These are phyloP conservation scores for Holothuria leucospilota DNA, from an alignment of 53 echinoderm and acorn worm genomes.

Conservation along the genomic window DNA sequence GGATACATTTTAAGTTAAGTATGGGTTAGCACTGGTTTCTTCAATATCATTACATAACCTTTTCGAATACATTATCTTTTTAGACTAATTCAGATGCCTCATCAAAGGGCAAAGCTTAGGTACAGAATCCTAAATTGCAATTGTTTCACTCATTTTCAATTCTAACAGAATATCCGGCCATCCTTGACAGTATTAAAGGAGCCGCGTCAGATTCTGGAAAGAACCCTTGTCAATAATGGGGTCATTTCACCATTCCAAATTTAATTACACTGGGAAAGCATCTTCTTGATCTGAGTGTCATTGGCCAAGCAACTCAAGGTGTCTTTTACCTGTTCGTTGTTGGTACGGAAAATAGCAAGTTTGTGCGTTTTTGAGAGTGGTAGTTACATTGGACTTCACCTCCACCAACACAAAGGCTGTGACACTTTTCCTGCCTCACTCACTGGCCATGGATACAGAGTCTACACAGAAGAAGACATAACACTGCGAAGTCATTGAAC, in stretches of 20 bases:
- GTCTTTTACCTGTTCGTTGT: neutral
- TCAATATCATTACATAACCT: no score
- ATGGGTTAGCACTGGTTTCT: no score
- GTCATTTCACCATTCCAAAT: neutral
- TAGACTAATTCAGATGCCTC: no score
- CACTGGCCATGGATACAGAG: neutral
- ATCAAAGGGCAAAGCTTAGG: no score
- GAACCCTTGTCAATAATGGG: neutral
- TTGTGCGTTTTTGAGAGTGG: neutral
- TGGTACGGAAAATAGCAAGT: neutral
- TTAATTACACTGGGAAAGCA: neutral
- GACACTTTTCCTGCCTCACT: neutral
- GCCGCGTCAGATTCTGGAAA: neutral
- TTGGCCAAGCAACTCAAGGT: neutral
- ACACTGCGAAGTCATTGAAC: neutral
- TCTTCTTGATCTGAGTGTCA: neutral
- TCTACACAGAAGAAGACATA: neutral
- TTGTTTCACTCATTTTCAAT: no score
- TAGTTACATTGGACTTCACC: neutral
- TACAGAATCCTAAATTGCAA: no score
- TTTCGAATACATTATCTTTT: no score
- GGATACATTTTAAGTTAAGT: no score
- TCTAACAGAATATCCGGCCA: conserved; percentile 6
- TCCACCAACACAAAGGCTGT: no score
- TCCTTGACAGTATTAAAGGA: neutral